A percentile compares a stretch with the other conserved stretches of the same genome.
These are phyloP conservation scores for Apus apus DNA, from an alignment of 2,113 vertebrate genomes.

Conservation along the genomic window DNA sequence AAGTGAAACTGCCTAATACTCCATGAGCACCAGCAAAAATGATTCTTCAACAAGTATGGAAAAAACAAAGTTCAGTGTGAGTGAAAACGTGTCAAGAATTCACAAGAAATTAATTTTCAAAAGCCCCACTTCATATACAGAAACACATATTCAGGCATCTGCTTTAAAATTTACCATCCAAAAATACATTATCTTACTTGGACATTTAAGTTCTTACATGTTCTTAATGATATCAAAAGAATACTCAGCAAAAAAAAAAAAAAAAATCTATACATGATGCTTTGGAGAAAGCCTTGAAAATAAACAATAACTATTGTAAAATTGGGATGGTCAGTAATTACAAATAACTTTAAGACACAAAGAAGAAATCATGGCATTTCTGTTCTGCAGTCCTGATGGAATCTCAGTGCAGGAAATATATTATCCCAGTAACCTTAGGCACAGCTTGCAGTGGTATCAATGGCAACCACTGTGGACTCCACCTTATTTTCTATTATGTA, in stretches of 20 bases:
- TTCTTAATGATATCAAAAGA: background rate
- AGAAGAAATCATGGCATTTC: constrained; percentile 28
- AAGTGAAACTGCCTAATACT: background rate
- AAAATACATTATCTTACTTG: background rate
- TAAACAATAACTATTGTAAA: background rate
- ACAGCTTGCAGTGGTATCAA: constrained; percentile 45
- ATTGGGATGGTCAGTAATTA: background rate
- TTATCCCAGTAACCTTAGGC: constrained; percentile 51
- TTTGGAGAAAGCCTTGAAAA: background rate
- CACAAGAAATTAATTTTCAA: background rate
- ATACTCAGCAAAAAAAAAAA: background rate
- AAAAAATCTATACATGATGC: background rate
- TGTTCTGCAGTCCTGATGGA: constrained; percentile 22
- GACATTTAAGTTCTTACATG: background rate
- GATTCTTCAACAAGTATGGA: background rate
- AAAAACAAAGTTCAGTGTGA: background rate
- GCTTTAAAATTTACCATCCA: background rate
- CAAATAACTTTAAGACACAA: background rate
- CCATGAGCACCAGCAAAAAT: background rate
- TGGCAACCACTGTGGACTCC: constrained; percentile 47
- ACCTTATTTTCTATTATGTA: constrained; percentile 34
- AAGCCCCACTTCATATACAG: background rate
- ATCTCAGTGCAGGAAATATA: background rate
- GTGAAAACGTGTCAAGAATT: background rate
- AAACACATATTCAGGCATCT: background rate